phyloP scores from a whole-genome alignment of 2,888 invertebrate species.

The Atethmia centrago region DNA sequence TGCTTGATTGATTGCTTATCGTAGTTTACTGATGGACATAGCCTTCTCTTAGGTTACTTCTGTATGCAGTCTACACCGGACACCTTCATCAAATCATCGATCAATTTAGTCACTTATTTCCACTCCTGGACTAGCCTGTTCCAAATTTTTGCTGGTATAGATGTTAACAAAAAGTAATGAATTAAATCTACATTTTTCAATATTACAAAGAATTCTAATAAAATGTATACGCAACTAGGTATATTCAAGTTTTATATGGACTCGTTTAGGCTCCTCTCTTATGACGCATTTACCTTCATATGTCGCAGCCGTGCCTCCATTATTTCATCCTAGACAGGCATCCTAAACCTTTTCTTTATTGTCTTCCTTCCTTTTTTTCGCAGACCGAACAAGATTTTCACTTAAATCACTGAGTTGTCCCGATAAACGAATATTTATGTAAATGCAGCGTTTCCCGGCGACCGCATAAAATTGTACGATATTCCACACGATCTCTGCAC shows the following conservation, averaged over 20 bases:
- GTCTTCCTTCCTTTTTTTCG: conserved; percentile 73
- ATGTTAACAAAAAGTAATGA: too few relatives aligned
- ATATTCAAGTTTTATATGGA: conserved; percentile 40
- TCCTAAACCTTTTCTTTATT: conserved; percentile 72
- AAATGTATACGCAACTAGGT: background rate
- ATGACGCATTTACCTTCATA: conserved; percentile 61
- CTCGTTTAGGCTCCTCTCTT: conserved; percentile 33
- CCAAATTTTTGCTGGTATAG: too few relatives aligned
- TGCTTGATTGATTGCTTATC: conserved; percentile 36
- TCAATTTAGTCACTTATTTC: background rate
- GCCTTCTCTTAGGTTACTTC: background rate
- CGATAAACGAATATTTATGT: conserved; percentile 87
- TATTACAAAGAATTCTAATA: background rate
- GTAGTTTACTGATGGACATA: background rate
- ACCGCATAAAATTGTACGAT: conserved; percentile 76
- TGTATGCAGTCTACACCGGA: background rate
- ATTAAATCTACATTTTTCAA: background rate
- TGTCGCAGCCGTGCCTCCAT: conserved; percentile 58
- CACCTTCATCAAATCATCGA: background rate
- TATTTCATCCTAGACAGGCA: conserved; percentile 65
- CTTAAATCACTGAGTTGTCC: conserved; percentile 79
- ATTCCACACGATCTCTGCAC: conserved; percentile 73
- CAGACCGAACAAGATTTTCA: conserved; percentile 76
- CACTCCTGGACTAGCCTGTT: background rate
- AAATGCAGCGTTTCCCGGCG: conserved; percentile 77